phyloP scores from a whole-genome alignment of 2,888 invertebrate genomes.

The Phyto melanocephala region DNA sequence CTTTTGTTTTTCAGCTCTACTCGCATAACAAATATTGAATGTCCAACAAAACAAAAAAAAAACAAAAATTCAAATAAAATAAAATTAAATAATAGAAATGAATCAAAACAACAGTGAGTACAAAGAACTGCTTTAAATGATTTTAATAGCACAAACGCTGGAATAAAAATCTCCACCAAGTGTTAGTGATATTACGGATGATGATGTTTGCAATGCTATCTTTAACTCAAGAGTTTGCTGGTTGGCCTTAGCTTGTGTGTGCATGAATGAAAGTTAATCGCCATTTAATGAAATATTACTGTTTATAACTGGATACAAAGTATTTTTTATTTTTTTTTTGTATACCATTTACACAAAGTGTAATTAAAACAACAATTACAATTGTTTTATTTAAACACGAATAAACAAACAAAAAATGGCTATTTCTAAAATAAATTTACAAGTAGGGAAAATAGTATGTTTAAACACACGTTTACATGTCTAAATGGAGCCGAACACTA shows the following conservation, averaged over 20 bases:
- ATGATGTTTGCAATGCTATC: neutral
- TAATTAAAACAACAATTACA: conserved; percentile 58
- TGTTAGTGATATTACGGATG: neutral
- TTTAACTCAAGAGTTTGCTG: neutral
- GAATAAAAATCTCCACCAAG: neutral
- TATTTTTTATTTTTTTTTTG: neutral
- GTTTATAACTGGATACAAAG: neutral
- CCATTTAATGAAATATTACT: conserved; percentile 14
- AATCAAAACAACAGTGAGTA: neutral
- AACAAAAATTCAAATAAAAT: neutral
- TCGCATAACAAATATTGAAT: too few relatives aligned
- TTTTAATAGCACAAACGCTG: neutral
- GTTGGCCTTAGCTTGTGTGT: neutral
- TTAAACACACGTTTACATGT: neutral
- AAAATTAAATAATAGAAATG: neutral
- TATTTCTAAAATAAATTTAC: too few relatives aligned
- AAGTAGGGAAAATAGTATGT: too few relatives aligned
- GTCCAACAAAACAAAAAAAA: too few relatives aligned
- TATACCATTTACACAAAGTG: conserved; percentile 20
- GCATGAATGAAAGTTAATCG: conserved; percentile 45
- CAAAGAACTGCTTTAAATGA: neutral
- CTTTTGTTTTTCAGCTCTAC: neutral
- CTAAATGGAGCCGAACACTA: conserved; percentile 9
- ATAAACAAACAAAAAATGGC: neutral
- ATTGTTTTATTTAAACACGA: conserved; percentile 41